These are phyloP conservation scores for Chelonoidis abingdonii DNA, from an alignment of 2,113 vertebrate genomes.

Conservation along the genomic window DNA sequence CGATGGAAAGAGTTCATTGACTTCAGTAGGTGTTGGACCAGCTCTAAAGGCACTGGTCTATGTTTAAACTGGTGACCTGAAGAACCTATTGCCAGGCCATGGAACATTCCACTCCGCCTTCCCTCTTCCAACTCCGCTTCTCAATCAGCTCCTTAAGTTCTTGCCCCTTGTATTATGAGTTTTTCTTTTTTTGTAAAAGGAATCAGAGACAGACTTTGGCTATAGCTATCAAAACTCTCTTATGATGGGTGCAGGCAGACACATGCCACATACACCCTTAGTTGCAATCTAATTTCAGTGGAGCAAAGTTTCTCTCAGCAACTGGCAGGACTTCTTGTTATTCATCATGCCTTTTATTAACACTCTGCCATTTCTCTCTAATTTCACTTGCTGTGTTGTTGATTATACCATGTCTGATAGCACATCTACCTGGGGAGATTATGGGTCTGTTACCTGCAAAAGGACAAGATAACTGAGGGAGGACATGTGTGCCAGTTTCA, in stretches of 20 bases:
- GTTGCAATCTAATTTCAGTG: neutral
- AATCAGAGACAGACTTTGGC: neutral
- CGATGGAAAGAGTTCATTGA: neutral
- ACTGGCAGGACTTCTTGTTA: constrained; percentile 19
- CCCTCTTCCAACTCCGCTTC: neutral
- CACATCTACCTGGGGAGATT: neutral
- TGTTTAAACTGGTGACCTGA: neutral
- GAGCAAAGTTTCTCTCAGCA: neutral
- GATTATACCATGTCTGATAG: neutral
- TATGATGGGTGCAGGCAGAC: neutral
- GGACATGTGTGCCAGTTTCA: neutral
- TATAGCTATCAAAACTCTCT: neutral
- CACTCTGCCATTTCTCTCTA: constrained; percentile 19
- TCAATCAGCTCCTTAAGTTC: neutral
- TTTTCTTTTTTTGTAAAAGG: neutral
- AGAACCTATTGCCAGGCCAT: neutral
- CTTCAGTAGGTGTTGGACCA: neutral
- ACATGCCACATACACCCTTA: neutral
- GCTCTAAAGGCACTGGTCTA: neutral
- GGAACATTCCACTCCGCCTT: neutral
- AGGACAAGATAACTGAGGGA: neutral
- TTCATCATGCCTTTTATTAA: constrained; percentile 45
- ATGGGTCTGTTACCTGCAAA: neutral
- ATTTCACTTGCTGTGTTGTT: constrained; percentile 23
- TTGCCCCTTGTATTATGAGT: neutral